Base-by-base conservation (phyloP, 2,113 vertebrate species). In the Sterrhoptilus dennistouni region DNA sequence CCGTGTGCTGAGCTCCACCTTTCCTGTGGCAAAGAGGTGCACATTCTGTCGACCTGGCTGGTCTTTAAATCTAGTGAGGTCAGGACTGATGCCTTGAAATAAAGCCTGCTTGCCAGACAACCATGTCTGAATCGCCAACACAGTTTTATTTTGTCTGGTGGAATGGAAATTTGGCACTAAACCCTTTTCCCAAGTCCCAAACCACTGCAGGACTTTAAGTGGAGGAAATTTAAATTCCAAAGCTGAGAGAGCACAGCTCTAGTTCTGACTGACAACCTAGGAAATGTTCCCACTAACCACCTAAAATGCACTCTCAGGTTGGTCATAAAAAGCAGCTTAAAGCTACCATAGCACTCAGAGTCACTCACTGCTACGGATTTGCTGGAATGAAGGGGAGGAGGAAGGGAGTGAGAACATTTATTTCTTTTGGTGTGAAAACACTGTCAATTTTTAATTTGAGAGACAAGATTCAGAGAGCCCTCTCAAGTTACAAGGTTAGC, bases 111-210 rank as follows among this genome's bases (percentile, higher is more conserved):
- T 97, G 95, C 97, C 96, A 97, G 96, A 95, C 94, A 95, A 83
- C 83, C 38, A 59, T 93, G 93, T 97, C 95, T 97, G 94, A 96
- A 89, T 95, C 1, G 56, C 96, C 97, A 98, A 90, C 89, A 94
- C 89, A 54, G 95, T 97, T 98, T 97, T 97, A 94, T 98, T 98
- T 96, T 98, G 96, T 98, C 97, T 98, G 94, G 90, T 96, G 75
- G 68, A 96, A 95, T 96, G 83, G 95, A 98, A 98, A 96, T 95
- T 94, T 98, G 97, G 97, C 97, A 95, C 59, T 74, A n/a, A 94
- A 66, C 36, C 24, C 35, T 96, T 95, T 97, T 91, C 86, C 96
- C 91, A 96, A 93, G 88, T 97, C 97, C 95, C 97, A 98, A 97
- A 97, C 97, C 98, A 96, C 97, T 79, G 49, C 52, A 95, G 45